Conservation (phyloP, 2,113 vertebrate genomes). For the Jaculus jaculus region DNA sequence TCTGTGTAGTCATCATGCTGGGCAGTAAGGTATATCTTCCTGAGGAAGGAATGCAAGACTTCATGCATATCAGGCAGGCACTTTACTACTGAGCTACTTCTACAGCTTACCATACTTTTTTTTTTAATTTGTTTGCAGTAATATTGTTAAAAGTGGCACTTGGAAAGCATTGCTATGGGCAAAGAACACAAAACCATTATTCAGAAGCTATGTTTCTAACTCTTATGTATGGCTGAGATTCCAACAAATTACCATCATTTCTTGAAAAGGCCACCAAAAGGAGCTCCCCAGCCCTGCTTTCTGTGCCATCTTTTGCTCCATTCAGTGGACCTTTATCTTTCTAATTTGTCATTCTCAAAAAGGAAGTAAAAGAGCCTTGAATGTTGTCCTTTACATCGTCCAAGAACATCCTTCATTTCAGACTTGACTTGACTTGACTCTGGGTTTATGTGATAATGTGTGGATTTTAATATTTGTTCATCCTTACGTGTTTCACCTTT, state of each 20-base stretch:
- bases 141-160: neutral
- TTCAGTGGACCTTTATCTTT: neutral
- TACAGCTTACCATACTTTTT: neutral
- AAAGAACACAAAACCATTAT: neutral
- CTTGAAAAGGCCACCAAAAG: conserved; percentile 9
- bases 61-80: too few relatives aligned
- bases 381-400: conserved; percentile 4
- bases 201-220: neutral
- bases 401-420: neutral
- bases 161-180: neutral
- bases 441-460: neutral
- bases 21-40: too few relatives aligned
- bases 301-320: neutral
- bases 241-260: neutral
- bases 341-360: neutral
- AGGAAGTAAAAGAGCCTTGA: neutral
- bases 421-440: neutral
- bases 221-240: conserved; percentile 6
- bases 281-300: conserved; percentile 4
- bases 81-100: neutral
- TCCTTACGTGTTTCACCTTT: neutral
- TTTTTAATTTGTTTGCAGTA: neutral
- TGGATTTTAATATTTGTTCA: neutral
- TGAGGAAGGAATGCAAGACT: too few relatives aligned
- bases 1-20: neutral